Percentiles rank a stretch among this genome's conserved stretches.
phyloP scores from a whole-genome alignment of 1,140 invertebrate genomes.

The Theocolax elegans region DNA sequence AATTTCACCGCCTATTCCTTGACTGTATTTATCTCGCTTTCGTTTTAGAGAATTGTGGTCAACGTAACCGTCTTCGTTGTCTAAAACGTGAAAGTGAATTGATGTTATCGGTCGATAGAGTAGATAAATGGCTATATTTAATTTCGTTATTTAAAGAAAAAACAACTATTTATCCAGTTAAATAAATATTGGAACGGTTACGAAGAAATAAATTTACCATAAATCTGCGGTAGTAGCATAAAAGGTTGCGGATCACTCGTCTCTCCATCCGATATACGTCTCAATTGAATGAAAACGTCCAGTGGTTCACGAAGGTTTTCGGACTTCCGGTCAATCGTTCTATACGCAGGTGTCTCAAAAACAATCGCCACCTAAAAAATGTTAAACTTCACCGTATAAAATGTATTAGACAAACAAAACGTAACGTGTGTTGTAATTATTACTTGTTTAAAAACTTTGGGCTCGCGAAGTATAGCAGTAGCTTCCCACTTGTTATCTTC shows the following conservation, averaged over 20 bases:
- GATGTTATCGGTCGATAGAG: no score
- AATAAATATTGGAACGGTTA: no score
- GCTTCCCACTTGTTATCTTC: constrained; percentile 89
- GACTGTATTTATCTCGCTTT: no score
- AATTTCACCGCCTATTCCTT: no score
- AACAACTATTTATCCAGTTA: no score
- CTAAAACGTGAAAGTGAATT: no score
- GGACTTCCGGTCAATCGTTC: not conserved
- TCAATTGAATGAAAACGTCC: constrained; percentile 79
- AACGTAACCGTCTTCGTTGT: no score
- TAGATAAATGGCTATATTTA: no score
- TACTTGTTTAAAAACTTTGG: constrained; percentile 91
- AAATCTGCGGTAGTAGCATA: constrained; percentile 71
- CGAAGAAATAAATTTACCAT: not conserved
- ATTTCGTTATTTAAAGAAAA: no score
- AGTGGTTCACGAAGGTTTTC: constrained; percentile 76
- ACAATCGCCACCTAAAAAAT: constrained; percentile 73
- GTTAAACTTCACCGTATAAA: not conserved
- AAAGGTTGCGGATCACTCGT: constrained; percentile 81
- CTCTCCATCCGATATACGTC: constrained; percentile 81
- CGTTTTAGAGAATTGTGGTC: no score
- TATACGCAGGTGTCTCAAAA: constrained; percentile 81
- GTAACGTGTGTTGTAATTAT: not conserved
- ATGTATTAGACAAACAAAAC: not conserved
- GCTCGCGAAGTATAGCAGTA: constrained; percentile 79